These are phyloP conservation scores for Oriolus oriolus DNA, from an alignment of 2,113 vertebrate genomes.

Conservation along the genomic window DNA sequence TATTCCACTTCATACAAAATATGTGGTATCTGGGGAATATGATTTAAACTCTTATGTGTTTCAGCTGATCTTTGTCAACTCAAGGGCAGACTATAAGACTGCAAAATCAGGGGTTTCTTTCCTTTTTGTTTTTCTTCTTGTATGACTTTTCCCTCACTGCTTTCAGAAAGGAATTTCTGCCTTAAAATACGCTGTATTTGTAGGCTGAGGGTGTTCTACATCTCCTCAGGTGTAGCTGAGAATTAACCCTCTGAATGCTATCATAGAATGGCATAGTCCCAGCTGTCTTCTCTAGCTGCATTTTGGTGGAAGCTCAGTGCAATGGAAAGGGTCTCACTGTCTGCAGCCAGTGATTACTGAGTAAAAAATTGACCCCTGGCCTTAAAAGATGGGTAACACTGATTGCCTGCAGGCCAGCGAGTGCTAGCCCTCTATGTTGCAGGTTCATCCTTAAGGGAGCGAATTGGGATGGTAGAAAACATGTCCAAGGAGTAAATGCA, in stretches of 20 bases:
- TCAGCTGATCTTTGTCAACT: neutral
- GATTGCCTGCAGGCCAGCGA: neutral
- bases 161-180: neutral
- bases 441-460: neutral
- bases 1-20: neutral
- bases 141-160: rapidly evolving
- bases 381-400: neutral
- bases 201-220: neutral
- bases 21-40: neutral
- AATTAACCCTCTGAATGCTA: neutral
- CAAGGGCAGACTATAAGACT: neutral
- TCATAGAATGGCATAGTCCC: neutral
- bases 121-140: neutral
- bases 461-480: neutral
- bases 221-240: neutral
- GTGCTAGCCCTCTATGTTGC: too few relatives aligned
- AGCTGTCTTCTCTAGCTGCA: neutral
- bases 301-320: neutral
- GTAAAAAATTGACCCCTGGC: neutral
- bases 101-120: neutral
- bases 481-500: neutral
- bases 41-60: neutral
- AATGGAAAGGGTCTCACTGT: neutral
- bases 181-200: neutral
- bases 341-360: too few relatives aligned